Evolutionary conservation across 92 coral and sea anemone species (phyloP).

Genomic region (Blastomussa wellsi): DNA sequence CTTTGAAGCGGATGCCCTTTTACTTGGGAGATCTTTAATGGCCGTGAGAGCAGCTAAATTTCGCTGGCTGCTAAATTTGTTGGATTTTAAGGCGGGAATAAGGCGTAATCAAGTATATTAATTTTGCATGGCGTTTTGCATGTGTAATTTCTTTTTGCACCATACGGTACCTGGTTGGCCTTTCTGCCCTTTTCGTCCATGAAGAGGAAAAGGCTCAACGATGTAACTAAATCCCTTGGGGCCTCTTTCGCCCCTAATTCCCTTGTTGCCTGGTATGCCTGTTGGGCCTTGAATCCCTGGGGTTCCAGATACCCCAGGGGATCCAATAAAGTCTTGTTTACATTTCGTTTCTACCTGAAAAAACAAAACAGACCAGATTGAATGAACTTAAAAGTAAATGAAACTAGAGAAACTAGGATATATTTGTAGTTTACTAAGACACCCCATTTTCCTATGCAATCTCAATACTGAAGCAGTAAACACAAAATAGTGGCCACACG

Average conservation of each 20-base stretch:
- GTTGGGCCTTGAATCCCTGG: slow-evolving; percentile 51
- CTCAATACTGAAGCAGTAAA: background rate
- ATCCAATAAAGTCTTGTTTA: slow-evolving; percentile 37
- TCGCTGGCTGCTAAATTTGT: too few relatives aligned
- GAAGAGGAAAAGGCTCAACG: slow-evolving; percentile 28
- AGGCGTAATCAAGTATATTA: too few relatives aligned
- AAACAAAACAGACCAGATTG: background rate
- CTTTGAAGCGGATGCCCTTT: too few relatives aligned
- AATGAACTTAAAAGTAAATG: background rate
- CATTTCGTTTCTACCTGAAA: slow-evolving; percentile 57
- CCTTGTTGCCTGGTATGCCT: slow-evolving; percentile 59
- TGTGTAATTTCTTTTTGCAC: too few relatives aligned
- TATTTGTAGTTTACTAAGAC: background rate
- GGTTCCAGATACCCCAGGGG: slow-evolving; percentile 31
- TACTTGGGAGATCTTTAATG: too few relatives aligned
- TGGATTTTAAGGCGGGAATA: too few relatives aligned
- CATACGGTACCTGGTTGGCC: slow-evolving; percentile 51
- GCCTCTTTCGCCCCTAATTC: slow-evolving; percentile 49
- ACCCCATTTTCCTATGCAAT: too few relatives aligned
- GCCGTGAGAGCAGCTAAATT: too few relatives aligned
- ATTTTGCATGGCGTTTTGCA: too few relatives aligned
- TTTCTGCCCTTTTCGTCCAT: slow-evolving; percentile 60
- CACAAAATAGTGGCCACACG: background rate
- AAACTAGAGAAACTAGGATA: background rate
- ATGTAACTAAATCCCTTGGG: slow-evolving; percentile 56